phyloP scores from a whole-genome alignment of 2,797 vertebrate genomes.

The Naso thynnoides region DNA sequence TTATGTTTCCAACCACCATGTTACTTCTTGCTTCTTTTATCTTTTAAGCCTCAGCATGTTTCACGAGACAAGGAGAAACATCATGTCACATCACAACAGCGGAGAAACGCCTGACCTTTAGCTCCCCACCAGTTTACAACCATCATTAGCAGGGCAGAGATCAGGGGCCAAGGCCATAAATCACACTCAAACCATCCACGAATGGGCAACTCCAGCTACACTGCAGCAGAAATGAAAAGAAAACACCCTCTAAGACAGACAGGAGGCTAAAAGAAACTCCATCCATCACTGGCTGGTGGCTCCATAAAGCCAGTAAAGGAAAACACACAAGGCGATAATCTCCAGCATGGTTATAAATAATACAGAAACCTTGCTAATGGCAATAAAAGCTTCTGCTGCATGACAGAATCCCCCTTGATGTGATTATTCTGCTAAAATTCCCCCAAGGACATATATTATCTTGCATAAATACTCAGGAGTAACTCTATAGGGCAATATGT shows the following conservation, averaged over 20 bases:
- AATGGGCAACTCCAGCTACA: slow-evolving; percentile 60
- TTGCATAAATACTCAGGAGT: slow-evolving; percentile 76
- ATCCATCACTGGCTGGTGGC: slow-evolving; percentile 74
- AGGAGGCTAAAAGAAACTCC: slow-evolving; percentile 74
- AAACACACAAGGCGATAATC: slow-evolving; percentile 79
- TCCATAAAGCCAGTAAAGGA: slow-evolving; percentile 65
- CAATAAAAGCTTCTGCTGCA: slow-evolving; percentile 74
- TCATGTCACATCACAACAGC: slow-evolving; percentile 57
- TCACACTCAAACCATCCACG: slow-evolving; percentile 70
- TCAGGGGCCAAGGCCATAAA: slow-evolving; percentile 76
- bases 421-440: slow-evolving; percentile 77
- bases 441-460: slow-evolving; percentile 75
- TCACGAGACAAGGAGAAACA: slow-evolving; percentile 46
- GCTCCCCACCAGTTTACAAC: slow-evolving; percentile 67
- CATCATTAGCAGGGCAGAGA: slow-evolving; percentile 77
- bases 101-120: slow-evolving; percentile 69
- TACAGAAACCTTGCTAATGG: slow-evolving; percentile 80
- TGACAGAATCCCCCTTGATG: slow-evolving; percentile 74
- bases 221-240: slow-evolving; percentile 74
- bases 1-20: slow-evolving; percentile 11
- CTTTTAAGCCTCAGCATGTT: slow-evolving; percentile 25
- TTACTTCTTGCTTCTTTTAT: slow-evolving; percentile 35
- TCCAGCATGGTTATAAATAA: slow-evolving; percentile 81
- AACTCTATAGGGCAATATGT: slow-evolving; percentile 76
- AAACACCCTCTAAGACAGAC: slow-evolving; percentile 73